Conservation (phyloP, 1,140 invertebrate genomes). For the Cydia amplana region DNA sequence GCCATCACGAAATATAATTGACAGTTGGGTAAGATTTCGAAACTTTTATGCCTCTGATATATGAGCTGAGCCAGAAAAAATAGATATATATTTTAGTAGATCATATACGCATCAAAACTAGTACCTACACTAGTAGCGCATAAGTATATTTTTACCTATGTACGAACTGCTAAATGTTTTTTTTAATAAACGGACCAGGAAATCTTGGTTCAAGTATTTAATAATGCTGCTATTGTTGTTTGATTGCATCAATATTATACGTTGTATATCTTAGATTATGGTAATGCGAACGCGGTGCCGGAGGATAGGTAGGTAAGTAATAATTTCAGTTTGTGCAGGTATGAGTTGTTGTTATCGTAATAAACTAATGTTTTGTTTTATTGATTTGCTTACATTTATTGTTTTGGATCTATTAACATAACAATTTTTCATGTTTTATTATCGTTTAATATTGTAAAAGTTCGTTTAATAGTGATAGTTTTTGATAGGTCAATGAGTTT, state of each 20-base stretch:
- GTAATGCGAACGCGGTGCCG: conserved; percentile 17
- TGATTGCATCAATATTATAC: conserved; percentile 20
- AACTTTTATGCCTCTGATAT: not conserved
- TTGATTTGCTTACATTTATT: conserved; percentile 5
- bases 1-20: conserved; percentile 20
- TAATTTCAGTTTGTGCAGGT: conserved; percentile 23
- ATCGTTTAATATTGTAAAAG: not conserved
- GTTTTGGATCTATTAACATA: not conserved
- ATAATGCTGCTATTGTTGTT: conserved; percentile 18
- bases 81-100: not conserved
- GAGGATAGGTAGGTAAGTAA: conserved; percentile 17
- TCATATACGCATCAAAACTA: not conserved
- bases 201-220: conserved; percentile 44
- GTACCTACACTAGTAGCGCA: too few relatives aligned
- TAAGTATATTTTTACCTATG: too few relatives aligned
- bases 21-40: conserved; percentile 3
- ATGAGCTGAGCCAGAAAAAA: not conserved
- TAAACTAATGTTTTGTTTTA: conserved; percentile 10
- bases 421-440: not conserved
- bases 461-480: too few relatives aligned
- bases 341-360: conserved; percentile 15
- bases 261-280: conserved; percentile 22
- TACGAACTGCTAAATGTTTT: not conserved
- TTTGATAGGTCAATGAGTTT: too few relatives aligned
- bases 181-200: conserved; percentile 36